phyloP scores from a whole-genome alignment of 1,140 invertebrate species.

The Cotesia glomerata region DNA sequence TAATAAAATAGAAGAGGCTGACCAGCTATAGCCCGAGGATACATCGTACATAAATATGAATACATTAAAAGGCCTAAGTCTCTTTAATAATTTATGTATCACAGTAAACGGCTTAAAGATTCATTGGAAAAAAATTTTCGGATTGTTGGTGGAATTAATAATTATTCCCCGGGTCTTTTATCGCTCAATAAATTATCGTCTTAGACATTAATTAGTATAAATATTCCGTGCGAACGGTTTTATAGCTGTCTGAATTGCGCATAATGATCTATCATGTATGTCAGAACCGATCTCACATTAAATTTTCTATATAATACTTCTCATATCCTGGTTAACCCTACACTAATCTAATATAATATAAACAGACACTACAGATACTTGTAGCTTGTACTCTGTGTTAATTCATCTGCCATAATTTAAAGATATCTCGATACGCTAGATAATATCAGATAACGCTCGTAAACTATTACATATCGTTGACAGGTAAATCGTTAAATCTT shows the following conservation, averaged over 20 bases:
- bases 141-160: conserved; percentile 29
- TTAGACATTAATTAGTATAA: conserved; percentile 32
- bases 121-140: conserved; percentile 18
- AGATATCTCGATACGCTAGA: neutral
- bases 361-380: neutral
- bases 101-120: neutral
- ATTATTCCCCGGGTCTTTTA: conserved; percentile 25
- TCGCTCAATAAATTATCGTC: conserved; percentile 24
- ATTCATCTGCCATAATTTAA: conserved; percentile 8
- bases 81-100: conserved; percentile 27
- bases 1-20: neutral
- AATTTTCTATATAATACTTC: neutral
- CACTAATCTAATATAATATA: neutral
- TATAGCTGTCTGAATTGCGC: conserved; percentile 28
- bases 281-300: conserved; percentile 21
- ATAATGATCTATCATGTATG: conserved; percentile 32
- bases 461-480: conserved; percentile 1
- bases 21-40: neutral
- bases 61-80: neutral
- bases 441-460: conserved; percentile 16
- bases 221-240: conserved; percentile 29
- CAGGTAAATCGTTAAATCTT: conserved; percentile 1
- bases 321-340: neutral
- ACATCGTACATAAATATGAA: neutral
- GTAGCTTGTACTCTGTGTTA: conserved; percentile 12